A percentile compares a stretch with the other conserved stretches of the same genome.
Conservation (phyloP, 1,140 invertebrate species). For the Zaprionus kolodkinae region DNA sequence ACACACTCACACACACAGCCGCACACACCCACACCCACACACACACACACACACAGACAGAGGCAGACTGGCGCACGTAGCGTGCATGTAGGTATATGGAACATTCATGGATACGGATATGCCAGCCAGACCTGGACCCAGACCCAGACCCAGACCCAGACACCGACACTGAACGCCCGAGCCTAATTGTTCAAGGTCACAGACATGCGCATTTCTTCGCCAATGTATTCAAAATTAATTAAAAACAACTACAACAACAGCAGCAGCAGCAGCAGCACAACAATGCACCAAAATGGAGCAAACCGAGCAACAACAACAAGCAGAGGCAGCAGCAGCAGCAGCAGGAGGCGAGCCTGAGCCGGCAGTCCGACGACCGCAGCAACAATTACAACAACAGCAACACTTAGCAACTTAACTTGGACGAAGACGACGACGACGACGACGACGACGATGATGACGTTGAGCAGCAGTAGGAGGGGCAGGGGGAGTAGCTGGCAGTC, state of each 20-base stretch:
- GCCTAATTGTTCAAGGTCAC: constrained; percentile 78
- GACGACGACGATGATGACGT: neutral
- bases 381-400: constrained; percentile 23
- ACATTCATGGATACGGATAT: constrained; percentile 56
- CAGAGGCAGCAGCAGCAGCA: constrained; percentile 12
- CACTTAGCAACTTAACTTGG: constrained; percentile 27
- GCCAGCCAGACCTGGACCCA: constrained; percentile 53
- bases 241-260: constrained; percentile 51
- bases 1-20: constrained; percentile 30
- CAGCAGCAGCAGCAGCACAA: constrained; percentile 27
- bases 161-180: constrained; percentile 43
- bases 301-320: constrained; percentile 17
- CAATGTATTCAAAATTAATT: constrained; percentile 76
- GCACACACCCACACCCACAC: constrained; percentile 14
- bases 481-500: constrained; percentile 2
- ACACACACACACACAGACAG: neutral
- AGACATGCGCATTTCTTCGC: constrained; percentile 74
- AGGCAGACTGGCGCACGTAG: neutral
- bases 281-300: constrained; percentile 54
- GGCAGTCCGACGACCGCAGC: constrained; percentile 32
- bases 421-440: constrained; percentile 17
- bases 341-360: constrained; percentile 13
- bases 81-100: constrained; percentile 62
- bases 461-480: neutral
- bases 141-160: constrained; percentile 43